These are phyloP conservation scores for Megaptera novaeangliae DNA, from an alignment of 2,113 vertebrate species.

Conservation along the genomic window DNA sequence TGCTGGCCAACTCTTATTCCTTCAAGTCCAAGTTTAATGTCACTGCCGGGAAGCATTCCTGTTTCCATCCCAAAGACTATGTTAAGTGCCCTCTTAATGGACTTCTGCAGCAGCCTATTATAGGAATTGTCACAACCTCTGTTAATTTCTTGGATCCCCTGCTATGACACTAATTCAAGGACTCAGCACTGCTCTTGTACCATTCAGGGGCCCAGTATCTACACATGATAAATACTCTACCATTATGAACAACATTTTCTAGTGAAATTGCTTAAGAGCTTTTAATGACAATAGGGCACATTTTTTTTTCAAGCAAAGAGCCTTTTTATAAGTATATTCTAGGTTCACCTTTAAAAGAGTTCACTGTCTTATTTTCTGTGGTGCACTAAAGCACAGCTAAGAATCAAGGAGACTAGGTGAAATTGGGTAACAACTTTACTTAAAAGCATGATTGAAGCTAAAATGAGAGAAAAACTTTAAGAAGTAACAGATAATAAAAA, in stretches of 20 bases:
- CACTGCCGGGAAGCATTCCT: not conserved
- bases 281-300: not conserved
- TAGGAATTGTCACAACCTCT: not conserved
- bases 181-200: not conserved
- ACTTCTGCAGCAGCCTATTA: not conserved
- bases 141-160: not conserved
- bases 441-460: not conserved
- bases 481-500: not conserved
- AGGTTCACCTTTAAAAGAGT: not conserved
- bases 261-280: not conserved
- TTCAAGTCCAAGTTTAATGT: not conserved
- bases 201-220: fast-evolving
- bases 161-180: not conserved
- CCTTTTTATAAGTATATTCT: not conserved
- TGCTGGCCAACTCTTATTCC: not conserved
- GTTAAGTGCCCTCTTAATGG: not conserved
- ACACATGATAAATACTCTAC: not conserved
- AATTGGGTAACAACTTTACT: not conserved
- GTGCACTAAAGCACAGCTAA: not conserved
- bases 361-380: not conserved
- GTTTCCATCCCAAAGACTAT: not conserved
- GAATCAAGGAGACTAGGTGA: not conserved
- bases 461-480: not conserved
- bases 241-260: not conserved
- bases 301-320: not conserved